phyloP scores from a whole-genome alignment of 2,113 vertebrate species.

The Tretioscincus oriximinensis region DNA sequence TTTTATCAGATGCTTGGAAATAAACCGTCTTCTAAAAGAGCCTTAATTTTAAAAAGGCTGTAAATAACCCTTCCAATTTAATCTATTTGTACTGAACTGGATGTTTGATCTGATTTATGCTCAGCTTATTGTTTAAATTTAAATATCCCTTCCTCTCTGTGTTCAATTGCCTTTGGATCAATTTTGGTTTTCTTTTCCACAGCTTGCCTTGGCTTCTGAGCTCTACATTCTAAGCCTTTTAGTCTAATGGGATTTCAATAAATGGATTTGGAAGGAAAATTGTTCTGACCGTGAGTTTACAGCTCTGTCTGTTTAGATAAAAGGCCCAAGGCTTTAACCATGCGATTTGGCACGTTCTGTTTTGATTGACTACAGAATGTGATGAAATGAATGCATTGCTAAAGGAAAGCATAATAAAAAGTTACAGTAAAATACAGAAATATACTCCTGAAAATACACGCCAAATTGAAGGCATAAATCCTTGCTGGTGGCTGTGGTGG shows the following conservation, averaged over 20 bases:
- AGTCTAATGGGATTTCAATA: conserved; percentile 40
- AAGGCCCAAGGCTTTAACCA: conserved; percentile 45
- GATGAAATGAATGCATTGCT: conserved; percentile 49
- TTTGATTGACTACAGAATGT: neutral
- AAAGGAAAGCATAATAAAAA: conserved; percentile 33
- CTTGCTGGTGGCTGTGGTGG: neutral
- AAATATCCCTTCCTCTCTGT: conserved; percentile 35
- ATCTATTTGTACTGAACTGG: conserved; percentile 31
- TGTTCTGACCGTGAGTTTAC: conserved; percentile 51
- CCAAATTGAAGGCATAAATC: neutral
- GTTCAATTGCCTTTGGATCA: conserved; percentile 49
- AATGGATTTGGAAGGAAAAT: conserved; percentile 52
- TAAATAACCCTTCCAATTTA: conserved; percentile 27
- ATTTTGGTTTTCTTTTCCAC: conserved; percentile 43
- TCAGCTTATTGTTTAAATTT: conserved; percentile 30
- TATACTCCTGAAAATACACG: neutral
- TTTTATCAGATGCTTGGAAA: conserved; percentile 14
- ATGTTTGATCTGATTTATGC: conserved; percentile 52
- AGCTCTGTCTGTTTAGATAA: conserved; percentile 52
- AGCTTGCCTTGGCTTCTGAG: conserved; percentile 51
- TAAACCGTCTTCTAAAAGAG: neutral
- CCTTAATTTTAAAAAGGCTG: conserved; percentile 11
- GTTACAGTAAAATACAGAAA: conserved; percentile 17
- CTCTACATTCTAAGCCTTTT: conserved; percentile 57
- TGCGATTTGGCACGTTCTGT: conserved; percentile 29